Evolutionary conservation across 2,797 vertebrate species (phyloP), one percentile per base, ranked within the genome.

Genomic region (Pachyuromys duprasi): DNA sequence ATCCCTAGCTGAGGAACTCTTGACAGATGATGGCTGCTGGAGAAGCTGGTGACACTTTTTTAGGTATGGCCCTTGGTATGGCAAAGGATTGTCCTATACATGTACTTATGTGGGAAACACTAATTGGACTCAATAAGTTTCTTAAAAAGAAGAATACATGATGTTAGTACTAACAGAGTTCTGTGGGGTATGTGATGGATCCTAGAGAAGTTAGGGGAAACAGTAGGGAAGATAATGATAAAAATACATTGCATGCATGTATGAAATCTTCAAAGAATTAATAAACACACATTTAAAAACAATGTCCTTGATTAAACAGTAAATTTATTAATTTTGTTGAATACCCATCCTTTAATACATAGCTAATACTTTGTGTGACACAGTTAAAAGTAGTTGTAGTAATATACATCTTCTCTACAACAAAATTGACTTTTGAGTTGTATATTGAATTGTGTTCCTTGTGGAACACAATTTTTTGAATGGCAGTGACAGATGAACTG

Each of bases 271-370:
- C 65, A 55, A 69, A 17, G 8, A 70, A 65, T 83, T 65, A 28
- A 26, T 53, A 55, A 55, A 70, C 55, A 55, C 8, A 17, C 14
- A 65, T 26, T 70, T 55, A 6, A 72, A 86, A 80, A 63, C 4
- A 86, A 90, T 63, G 33, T 22, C 13, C 12, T 86, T 31, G 4
- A 63, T 45, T 63, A 86, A 28, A 20, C 45, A 78, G 2, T 76
- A 55, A 84, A 91, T 86, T 45, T 89, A 84, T 89, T 89, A 79
- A 88, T 95, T 89, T 86, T 75, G 13, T 62, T 80, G 82, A 75
- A 82, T 55, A 36, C 39, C 3, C 8, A 45, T 12, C 13, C 24
- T 81, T 90, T 42, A 70, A 36, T 78, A 57, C 31, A 67, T 49
- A 49, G n/a, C 26, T 57, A 82, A 90, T 82, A 72, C 57, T 95